phyloP scores from a whole-genome alignment of 2,888 invertebrate species.

The Pedicia rivosa region DNA sequence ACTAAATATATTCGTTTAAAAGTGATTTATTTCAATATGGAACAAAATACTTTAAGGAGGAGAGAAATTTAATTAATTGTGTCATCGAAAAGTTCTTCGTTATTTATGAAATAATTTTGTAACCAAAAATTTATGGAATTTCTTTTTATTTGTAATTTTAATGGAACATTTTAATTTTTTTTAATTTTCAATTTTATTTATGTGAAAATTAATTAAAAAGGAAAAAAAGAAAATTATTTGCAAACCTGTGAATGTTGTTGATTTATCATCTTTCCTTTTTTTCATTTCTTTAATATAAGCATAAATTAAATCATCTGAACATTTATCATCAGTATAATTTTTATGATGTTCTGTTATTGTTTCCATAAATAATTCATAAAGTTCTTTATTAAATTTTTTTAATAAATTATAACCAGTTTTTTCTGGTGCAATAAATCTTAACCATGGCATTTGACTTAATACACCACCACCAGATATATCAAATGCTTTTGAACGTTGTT shows the following conservation, averaged over 20 bases:
- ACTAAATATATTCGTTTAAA: no score
- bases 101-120: no score
- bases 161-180: no score
- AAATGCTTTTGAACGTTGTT: constrained; percentile 35
- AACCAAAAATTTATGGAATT: no score
- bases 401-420: constrained; percentile 43
- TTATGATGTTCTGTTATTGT: constrained; percentile 38
- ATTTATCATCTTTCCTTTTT: constrained; percentile 15
- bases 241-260: not conserved
- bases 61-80: no score
- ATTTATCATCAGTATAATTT: constrained; percentile 29
- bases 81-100: no score
- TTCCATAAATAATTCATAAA: constrained; percentile 37
- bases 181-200: not conserved
- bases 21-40: no score
- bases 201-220: no score
- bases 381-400: constrained; percentile 35
- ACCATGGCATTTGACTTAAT: constrained; percentile 43
- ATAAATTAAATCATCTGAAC: constrained; percentile 41
- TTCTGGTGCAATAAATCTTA: constrained; percentile 42
- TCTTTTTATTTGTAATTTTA: no score
- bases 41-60: no score
- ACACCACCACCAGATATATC: constrained; percentile 41
- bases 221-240: not conserved
- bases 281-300: constrained; percentile 45